Base-by-base conservation (phyloP, 2,113 vertebrate species). In the Trinectes maculatus region DNA sequence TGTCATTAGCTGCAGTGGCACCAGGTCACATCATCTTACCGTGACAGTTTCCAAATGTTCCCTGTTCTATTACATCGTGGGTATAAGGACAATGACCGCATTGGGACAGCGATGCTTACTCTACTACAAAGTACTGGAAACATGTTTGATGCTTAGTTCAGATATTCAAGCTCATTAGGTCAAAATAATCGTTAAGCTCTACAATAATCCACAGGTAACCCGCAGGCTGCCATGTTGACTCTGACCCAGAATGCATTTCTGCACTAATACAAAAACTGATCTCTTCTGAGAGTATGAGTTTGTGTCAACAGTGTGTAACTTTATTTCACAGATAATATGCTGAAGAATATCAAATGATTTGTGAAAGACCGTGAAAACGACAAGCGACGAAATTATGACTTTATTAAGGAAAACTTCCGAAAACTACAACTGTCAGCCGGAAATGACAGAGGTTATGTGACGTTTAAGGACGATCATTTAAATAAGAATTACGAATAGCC, bases 171-270 rank as follows among this genome's bases (percentile, higher is more conserved):
- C 43, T 34, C 9, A 29, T 59, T 18, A 34, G 13, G 22, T 46
- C 4, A 9, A 57, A 60, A 19, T 48, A 60, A 33, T 44, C 33
- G 10, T 16, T 78, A 85, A 84, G 9, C 72, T 78, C 40, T 59
- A 11, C 39, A 28, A 48, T 82, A 77, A 86, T 81, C 79, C 77
- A 71, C 25, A 26, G n/a, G 9, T 25, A 68, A 63, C 47, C 52
- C 24, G 85, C 22, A 51, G 48, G 89, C 81, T 72, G 89, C 86
- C 90, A 92, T 92, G 13, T 87, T 91, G 67, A 47, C 21, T 57
- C 19, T 59, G 25, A 82, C 83, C 86, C 89, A 88, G 4, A 67
- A 77, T 89, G 86, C 85, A 88, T 37, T 74, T 74, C 72, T 40
- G 39, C 12, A 4, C 3, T 24, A 6, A 2, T 2, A 7, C 12